A percentile compares a stretch with the other conserved stretches of the same genome.
Evolutionary conservation across 1,140 invertebrate genomes (phyloP).

Genomic region (Copidosoma floridanum): DNA sequence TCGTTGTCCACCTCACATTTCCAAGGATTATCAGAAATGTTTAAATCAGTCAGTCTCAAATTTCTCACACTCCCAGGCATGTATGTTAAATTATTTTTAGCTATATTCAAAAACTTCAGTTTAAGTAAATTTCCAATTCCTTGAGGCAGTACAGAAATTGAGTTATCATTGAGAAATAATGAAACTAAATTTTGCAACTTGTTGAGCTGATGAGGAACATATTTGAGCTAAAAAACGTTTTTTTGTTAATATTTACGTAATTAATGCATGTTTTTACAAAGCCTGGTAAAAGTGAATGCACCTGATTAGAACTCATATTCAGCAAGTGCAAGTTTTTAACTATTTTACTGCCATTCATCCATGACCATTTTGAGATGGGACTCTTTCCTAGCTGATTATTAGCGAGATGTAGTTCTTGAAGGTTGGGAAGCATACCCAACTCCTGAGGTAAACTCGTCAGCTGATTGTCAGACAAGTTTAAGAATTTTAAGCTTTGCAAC

Average conservation of each 20-base stretch:
- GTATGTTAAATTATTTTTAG: constrained; percentile 57
- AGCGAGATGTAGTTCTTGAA: constrained; percentile 70
- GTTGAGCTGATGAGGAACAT: constrained; percentile 62
- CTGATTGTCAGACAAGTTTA: constrained; percentile 78
- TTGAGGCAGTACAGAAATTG: constrained; percentile 47
- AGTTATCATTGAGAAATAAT: constrained; percentile 60
- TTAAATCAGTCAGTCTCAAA: constrained; percentile 56
- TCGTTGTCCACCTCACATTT: constrained; percentile 29
- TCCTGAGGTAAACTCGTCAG: constrained; percentile 71
- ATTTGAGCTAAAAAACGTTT: constrained; percentile 38
- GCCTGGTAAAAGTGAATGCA: constrained; percentile 42
- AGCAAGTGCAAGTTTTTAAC: constrained; percentile 58
- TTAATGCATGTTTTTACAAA: too few relatives aligned
- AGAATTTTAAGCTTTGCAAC: constrained; percentile 62
- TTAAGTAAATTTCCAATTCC: constrained; percentile 48
- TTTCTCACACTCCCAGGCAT: constrained; percentile 58
- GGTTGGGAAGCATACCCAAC: constrained; percentile 64
- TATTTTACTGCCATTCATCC: constrained; percentile 61
- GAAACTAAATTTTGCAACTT: constrained; percentile 60
- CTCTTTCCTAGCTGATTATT: constrained; percentile 67
- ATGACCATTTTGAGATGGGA: constrained; percentile 61
- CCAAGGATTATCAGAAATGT: constrained; percentile 61
- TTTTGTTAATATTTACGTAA: neutral
- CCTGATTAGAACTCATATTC: constrained; percentile 64
- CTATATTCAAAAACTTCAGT: constrained; percentile 54